phyloP scores from a whole-genome alignment of 2,888 invertebrate genomes.

The Tuberolachnus salignus region DNA sequence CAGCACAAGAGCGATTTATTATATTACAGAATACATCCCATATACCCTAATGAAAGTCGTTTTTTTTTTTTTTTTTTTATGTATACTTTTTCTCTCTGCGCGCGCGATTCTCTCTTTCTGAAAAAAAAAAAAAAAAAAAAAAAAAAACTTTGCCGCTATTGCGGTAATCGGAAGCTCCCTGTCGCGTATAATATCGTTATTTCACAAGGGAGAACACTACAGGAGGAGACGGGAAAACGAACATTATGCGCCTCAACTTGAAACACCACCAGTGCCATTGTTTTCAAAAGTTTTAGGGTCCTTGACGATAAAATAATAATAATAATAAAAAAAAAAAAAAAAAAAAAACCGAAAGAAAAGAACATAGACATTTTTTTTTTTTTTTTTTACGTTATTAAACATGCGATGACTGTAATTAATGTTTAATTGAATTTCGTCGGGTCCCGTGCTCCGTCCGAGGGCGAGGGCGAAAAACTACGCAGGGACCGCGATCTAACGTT shows the following conservation, averaged over 20 bases:
- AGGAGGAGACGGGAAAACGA: conserved; percentile 1
- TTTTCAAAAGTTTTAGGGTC: conserved; percentile 42
- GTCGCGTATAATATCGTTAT: conserved; percentile 54
- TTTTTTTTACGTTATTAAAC: conserved; percentile 42
- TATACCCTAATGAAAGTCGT: conserved; percentile 48
- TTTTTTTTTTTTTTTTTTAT: conserved; percentile 17
- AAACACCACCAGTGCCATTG: conserved; percentile 36
- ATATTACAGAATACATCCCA: conserved; percentile 40
- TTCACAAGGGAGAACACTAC: conserved; percentile 31
- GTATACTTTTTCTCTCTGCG: conserved; percentile 15
- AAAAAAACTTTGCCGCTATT: conserved; percentile 49
- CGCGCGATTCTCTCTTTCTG: conserved; percentile 16
- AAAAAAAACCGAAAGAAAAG: too few species aligned
- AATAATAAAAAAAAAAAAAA: conserved; percentile 14
- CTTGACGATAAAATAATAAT: conserved; percentile 30
- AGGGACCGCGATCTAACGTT: background rate
- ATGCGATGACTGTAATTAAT: conserved; percentile 37
- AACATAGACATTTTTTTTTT: conserved; percentile 1
- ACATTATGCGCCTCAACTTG: conserved; percentile 44
- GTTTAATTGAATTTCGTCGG: conserved; percentile 49
- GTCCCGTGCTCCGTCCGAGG: background rate
- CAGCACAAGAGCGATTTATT: conserved; percentile 46
- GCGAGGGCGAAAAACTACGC: background rate
- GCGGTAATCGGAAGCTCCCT: conserved; percentile 50
- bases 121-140: too few species aligned